Percentiles rank a stretch among this genome's conserved stretches.
phyloP scores from a whole-genome alignment of 2,113 vertebrate genomes.

The Onychostoma macrolepis region DNA sequence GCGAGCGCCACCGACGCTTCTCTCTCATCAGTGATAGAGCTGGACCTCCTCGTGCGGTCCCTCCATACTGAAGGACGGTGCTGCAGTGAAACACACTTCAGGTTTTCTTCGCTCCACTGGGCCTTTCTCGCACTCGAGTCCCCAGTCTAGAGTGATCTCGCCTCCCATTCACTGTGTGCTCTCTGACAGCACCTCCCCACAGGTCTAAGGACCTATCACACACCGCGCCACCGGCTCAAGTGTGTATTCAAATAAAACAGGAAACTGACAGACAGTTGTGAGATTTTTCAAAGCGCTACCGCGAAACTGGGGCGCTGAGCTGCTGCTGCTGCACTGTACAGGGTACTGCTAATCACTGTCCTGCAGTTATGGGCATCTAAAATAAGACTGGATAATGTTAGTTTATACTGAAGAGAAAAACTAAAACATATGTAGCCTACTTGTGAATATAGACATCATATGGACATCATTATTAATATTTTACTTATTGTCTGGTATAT shows the following conservation, averaged over 20 bases:
- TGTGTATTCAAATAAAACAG: slow-evolving; percentile 62
- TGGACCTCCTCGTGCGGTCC: not conserved
- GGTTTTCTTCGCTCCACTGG: slow-evolving; percentile 1
- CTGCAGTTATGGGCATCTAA: not conserved
- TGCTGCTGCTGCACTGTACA: not conserved
- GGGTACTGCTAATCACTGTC: not conserved
- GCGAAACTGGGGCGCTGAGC: slow-evolving; percentile 9
- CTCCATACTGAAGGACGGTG: no score
- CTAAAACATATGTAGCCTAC: not conserved
- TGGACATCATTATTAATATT: no score
- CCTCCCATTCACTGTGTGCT: slow-evolving; percentile 25
- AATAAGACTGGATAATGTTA: not conserved
- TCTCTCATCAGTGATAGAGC: not conserved
- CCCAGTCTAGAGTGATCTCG: slow-evolving; percentile 52
- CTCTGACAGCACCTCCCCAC: not conserved
- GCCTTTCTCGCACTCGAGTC: slow-evolving; percentile 42
- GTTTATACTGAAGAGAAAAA: not conserved
- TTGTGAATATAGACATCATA: no score
- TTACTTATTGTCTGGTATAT: no score
- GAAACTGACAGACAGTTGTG: slow-evolving; percentile 42
- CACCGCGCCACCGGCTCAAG: slow-evolving; percentile 10
- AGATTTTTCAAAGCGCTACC: slow-evolving; percentile 43
- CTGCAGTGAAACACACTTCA: not conserved
- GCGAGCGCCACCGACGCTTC: not conserved
- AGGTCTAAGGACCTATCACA: slow-evolving; percentile 43